Conservation (phyloP, 2,888 invertebrate species). For the Leptothorax acervorum region DNA sequence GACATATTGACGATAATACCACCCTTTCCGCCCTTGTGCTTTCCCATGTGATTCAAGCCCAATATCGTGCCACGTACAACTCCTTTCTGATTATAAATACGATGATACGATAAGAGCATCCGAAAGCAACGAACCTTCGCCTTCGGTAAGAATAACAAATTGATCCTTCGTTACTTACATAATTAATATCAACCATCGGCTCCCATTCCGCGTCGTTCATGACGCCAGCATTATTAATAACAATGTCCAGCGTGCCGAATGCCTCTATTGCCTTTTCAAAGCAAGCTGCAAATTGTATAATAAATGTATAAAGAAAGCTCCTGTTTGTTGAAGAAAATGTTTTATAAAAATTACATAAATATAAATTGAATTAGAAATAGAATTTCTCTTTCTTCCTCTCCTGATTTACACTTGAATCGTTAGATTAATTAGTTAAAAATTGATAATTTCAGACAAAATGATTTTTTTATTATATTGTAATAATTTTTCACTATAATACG, state of each 20-base stretch:
- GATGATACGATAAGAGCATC: background rate
- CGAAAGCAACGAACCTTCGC: background rate
- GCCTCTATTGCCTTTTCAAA: slow-evolving; percentile 84
- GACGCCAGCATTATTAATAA: slow-evolving; percentile 85
- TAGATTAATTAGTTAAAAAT: background rate
- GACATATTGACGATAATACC: slow-evolving; percentile 89
- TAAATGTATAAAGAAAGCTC: background rate
- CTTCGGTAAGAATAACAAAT: background rate
- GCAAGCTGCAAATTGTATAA: slow-evolving; percentile 48
- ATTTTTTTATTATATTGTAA: background rate
- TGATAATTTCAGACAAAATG: background rate
- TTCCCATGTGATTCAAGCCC: slow-evolving; percentile 85
- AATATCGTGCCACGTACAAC: slow-evolving; percentile 83
- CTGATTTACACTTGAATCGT: too few species aligned
- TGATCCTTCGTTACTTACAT: slow-evolving; percentile 73
- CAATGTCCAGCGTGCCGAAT: slow-evolving; percentile 86
- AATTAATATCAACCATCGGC: slow-evolving; percentile 79
- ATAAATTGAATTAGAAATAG: background rate
- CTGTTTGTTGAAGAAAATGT: background rate
- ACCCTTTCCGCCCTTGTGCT: slow-evolving; percentile 86
- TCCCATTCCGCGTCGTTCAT: slow-evolving; percentile 79
- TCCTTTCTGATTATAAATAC: slow-evolving; percentile 80
- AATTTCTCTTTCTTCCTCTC: background rate
- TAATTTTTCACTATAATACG: background rate
- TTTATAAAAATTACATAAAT: background rate